Evolutionary conservation across 2,888 invertebrate genomes (phyloP), one percentile per base, ranked within the genome.

Genomic region (Platycheirus albimanus): DNA sequence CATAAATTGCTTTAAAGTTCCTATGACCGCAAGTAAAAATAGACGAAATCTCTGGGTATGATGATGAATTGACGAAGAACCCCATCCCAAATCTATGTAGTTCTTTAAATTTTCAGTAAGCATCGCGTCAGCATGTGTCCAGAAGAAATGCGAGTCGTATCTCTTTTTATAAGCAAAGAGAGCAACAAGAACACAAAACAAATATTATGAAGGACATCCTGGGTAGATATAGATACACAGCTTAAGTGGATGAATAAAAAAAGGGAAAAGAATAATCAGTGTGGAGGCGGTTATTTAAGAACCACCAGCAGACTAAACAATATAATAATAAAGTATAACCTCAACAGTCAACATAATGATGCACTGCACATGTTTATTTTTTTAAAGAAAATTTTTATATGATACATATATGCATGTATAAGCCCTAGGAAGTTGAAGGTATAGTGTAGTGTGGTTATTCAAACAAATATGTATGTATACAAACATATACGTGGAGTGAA

Each of bases 211-310:
- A 63, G 75, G 75, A 70, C 76, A 70, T 71, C 70, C 76, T 71
- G 70, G 76, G 76, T 43, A 76, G 76, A 19, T 11, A n/a, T 3
- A 49, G 13, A 24, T n/a, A 8, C 54, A 28, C 52, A 54, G 36
- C 56, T 69, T 70, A 70, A 76, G 38, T 64, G 64, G 58, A 58
- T 75, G 47, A 47, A 72, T 67, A 52, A 43, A 43, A 56, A 72
- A n/a, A 28, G 43, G 8, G 33, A 56, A 56, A 30, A 76, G 70
- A 80, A 51, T 70, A 70, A 70, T 70, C 70, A 70, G 58, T n/a
- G n/a, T 49, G 70, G 67, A 49, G 76, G 76, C 64, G 64, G 56
- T 80, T 80, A 76, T 76, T 76, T 66, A 41, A 76, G 76, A 75
- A 75, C 75, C 76, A 80, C 79, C 76, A 69, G 76, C 30, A 30